phyloP scores from a whole-genome alignment of 2,113 vertebrate genomes.

The Gallinago jamesoni region DNA sequence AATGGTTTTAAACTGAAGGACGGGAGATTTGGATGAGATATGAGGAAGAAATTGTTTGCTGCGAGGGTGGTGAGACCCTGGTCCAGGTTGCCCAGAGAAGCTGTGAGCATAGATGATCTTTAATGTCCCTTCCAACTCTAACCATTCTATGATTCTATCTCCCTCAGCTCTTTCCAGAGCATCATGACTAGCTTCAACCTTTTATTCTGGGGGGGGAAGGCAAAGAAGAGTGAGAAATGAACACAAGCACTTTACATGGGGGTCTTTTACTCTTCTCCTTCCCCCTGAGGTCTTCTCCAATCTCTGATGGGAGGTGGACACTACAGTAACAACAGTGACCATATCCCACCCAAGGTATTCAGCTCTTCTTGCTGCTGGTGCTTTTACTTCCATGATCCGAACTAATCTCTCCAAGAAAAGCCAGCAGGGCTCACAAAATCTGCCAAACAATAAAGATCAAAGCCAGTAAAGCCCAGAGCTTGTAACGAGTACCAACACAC shows the following conservation, averaged over 20 bases:
- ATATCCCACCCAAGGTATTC: background rate
- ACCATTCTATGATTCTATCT: no score
- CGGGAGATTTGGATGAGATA: no score
- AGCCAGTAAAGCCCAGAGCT: background rate
- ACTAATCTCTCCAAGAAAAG: background rate
- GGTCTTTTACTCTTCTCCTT: background rate
- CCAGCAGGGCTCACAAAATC: background rate
- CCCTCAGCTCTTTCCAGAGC: no score
- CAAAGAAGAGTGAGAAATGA: background rate
- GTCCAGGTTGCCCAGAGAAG: no score
- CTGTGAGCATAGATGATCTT: no score
- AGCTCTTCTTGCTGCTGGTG: background rate
- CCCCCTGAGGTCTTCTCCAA: background rate
- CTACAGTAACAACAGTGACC: background rate
- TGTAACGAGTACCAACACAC: background rate
- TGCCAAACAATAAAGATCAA: background rate
- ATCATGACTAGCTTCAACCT: background rate
- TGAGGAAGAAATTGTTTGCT: no score
- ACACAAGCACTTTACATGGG: background rate
- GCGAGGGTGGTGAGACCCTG: no score
- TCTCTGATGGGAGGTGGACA: background rate
- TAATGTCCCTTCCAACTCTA: no score
- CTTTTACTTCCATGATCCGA: background rate
- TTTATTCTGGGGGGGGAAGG: background rate
- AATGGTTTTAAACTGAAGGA: no score